A percentile compares a stretch with the other conserved stretches of the same genome.
Conservation (phyloP, 2,797 vertebrate species). For the Trematocara caparti region DNA sequence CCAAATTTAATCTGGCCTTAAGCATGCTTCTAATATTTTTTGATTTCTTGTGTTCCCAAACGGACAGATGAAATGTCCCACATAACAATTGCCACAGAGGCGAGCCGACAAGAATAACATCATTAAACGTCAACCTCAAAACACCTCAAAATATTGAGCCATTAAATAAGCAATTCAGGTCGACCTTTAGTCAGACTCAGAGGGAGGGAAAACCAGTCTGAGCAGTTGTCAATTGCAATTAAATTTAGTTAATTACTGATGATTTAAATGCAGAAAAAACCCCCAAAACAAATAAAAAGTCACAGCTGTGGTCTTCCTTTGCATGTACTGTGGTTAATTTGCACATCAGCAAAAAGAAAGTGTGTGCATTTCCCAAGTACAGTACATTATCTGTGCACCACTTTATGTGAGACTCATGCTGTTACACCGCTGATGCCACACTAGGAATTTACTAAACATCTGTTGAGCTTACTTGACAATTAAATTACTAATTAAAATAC, state of each 20-base stretch:
- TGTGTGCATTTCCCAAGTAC: background rate
- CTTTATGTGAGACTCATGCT: background rate
- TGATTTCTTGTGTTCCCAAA: background rate
- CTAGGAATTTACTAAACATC: background rate
- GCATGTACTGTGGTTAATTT: background rate
- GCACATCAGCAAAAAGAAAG: background rate
- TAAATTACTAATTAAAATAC: background rate
- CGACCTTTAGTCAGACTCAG: conserved; percentile 7
- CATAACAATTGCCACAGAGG: background rate
- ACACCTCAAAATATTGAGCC: background rate
- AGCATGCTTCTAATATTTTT: background rate
- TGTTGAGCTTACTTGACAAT: background rate
- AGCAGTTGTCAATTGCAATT: background rate
- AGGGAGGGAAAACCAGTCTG: background rate
- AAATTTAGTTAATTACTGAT: background rate
- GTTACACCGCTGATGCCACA: background rate
- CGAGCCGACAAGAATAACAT: background rate
- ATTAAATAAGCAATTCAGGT: background rate
- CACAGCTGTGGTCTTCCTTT: background rate
- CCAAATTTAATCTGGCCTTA: background rate
- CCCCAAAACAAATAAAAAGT: background rate
- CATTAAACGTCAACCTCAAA: conserved; percentile 4
- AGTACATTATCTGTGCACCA: background rate
- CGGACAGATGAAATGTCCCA: background rate
- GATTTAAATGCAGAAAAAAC: background rate